These are phyloP conservation scores for Sphenopsis melanotis DNA, from an alignment of 2,797 vertebrate species.

Conservation along the genomic window DNA sequence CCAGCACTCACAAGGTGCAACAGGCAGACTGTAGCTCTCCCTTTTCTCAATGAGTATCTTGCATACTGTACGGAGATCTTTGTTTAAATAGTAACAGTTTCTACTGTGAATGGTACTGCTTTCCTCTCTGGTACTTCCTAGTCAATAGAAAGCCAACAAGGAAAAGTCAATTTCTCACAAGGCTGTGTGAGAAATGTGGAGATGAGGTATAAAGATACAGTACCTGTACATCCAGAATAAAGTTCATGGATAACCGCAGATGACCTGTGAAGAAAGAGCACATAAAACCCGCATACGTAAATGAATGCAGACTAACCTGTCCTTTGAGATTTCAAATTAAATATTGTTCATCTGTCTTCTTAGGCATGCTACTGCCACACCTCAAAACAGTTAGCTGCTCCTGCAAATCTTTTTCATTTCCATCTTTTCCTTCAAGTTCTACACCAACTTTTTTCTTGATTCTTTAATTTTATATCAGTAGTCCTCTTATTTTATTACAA, in stretches of 20 bases:
- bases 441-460: background rate
- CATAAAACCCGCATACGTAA: background rate
- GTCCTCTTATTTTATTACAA: background rate
- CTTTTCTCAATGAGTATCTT: background rate
- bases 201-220: background rate
- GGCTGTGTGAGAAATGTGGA: background rate
- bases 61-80: background rate
- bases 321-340: conserved; percentile 22
- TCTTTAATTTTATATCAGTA: background rate
- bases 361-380: background rate
- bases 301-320: conserved; percentile 40
- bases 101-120: background rate
- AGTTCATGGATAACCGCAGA: background rate
- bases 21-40: background rate
- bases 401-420: background rate
- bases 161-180: background rate
- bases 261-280: background rate
- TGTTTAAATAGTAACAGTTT: background rate
- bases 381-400: background rate
- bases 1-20: background rate
- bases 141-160: background rate
- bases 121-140: background rate
- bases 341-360: background rate
- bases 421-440: background rate
- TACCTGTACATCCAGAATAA: background rate